Conservation (phyloP, 1,140 invertebrate species). For the Penaeus vannamei region DNA sequence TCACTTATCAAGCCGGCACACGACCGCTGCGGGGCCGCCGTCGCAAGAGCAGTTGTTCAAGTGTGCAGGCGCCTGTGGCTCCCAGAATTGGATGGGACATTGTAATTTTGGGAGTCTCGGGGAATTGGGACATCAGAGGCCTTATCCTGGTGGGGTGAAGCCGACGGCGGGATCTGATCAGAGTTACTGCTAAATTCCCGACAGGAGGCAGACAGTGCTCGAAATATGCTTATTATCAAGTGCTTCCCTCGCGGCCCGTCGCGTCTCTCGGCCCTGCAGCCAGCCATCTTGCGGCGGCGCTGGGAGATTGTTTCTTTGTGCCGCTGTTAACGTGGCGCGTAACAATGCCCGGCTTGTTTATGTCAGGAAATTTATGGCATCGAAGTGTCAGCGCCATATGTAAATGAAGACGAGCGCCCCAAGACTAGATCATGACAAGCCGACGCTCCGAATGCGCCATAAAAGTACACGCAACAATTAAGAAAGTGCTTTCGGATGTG, state of each 20-base stretch:
- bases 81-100: conserved; percentile 64
- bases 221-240: conserved; percentile 66
- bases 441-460: conserved; percentile 5
- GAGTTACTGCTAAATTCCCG: conserved; percentile 65
- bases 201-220: conserved; percentile 62
- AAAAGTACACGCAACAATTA: conserved; percentile 61
- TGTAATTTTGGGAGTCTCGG: conserved; percentile 63
- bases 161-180: conserved; percentile 62
- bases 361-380: no score
- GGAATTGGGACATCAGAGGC: conserved; percentile 63
- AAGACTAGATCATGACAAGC: not conserved
- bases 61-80: conserved; percentile 45
- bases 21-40: conserved; percentile 3
- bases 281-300: conserved; percentile 9
- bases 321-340: no score
- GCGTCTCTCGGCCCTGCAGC: conserved; percentile 20
- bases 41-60: conserved; percentile 42
- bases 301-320: not conserved
- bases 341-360: no score
- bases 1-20: conserved; percentile 47
- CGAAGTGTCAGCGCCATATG: no score
- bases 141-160: conserved; percentile 63
- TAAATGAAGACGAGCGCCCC: no score
- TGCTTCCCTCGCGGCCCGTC: conserved; percentile 49
- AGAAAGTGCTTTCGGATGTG: conserved; percentile 59